These are phyloP conservation scores for Rhinichthys osculus DNA, from an alignment of 2,797 vertebrate species.

Conservation along the genomic window DNA sequence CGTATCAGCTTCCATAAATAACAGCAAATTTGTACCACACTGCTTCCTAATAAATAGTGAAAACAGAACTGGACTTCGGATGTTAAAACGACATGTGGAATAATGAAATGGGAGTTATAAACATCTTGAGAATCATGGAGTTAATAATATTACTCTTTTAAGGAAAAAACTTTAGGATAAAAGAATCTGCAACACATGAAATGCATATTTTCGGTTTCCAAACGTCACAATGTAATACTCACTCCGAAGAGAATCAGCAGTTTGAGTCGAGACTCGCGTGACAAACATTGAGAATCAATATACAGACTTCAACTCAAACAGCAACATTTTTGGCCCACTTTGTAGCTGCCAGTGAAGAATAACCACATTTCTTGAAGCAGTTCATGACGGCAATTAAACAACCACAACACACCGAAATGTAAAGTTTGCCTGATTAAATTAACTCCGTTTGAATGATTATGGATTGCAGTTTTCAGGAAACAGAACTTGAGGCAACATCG, in stretches of 20 bases:
- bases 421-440: too few species aligned
- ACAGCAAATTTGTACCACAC: conserved; percentile 67
- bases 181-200: conserved; percentile 18
- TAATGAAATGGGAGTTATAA: background rate
- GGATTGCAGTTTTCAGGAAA: background rate
- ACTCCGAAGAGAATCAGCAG: background rate
- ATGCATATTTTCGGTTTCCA: background rate
- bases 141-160: background rate
- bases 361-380: conserved; percentile 32
- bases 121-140: background rate
- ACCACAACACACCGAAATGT: background rate
- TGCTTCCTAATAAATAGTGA: background rate
- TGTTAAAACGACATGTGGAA: conserved; percentile 5
- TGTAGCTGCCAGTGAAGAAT: conserved; percentile 73
- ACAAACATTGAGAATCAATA: background rate
- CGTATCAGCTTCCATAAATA: conserved; percentile 78
- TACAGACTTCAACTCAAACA: conserved; percentile 48
- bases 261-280: background rate
- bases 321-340: conserved; percentile 58
- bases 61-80: background rate
- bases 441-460: background rate
- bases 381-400: background rate
- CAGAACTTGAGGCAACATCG: conserved; percentile 42
- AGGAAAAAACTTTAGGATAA: background rate
- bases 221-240: conserved; percentile 21